Percentiles rank a stretch among this genome's conserved stretches.
These are phyloP conservation scores for Whitmania pigra DNA, from an alignment of 1,140 invertebrate species.

Conservation along the genomic window DNA sequence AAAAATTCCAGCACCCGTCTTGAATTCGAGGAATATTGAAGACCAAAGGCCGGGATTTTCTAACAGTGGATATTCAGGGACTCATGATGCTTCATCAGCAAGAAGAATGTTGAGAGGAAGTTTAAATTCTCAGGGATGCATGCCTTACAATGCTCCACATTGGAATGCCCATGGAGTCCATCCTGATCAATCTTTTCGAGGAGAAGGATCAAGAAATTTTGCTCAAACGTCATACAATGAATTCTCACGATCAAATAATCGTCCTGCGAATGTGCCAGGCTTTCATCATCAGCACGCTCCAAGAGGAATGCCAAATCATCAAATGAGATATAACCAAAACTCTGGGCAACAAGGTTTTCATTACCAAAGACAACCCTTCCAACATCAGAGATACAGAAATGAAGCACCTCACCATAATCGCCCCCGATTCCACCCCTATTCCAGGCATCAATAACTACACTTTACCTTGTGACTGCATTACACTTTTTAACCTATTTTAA, in stretches of 20 bases:
- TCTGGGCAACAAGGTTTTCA: too few relatives aligned
- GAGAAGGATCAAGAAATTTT: neutral
- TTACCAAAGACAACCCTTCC: too few relatives aligned
- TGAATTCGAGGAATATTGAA: constrained; percentile 67
- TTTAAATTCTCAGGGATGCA: constrained; percentile 17
- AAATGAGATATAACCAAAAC: too few relatives aligned
- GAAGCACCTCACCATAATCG: too few relatives aligned
- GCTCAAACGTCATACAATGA: neutral
- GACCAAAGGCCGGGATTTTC: neutral
- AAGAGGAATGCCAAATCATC: too few relatives aligned
- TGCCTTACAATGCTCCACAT: neutral
- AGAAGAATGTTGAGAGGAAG: constrained; percentile 34
- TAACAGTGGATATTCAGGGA: constrained; percentile 34
- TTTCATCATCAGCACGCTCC: neutral
- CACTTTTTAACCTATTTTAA: too few relatives aligned
- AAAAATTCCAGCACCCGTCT: constrained; percentile 56
- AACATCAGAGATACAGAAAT: too few relatives aligned
- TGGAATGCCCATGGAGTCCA: neutral
- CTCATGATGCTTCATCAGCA: constrained; percentile 31
- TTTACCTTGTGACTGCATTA: too few relatives aligned
- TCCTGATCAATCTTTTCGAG: neutral
- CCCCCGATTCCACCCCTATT: too few relatives aligned
- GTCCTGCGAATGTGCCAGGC: neutral
- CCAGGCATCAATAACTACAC: too few relatives aligned
- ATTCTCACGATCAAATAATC: neutral